Percentiles rank a stretch among this genome's conserved stretches.
phyloP scores from a whole-genome alignment of 2,113 vertebrate genomes.

The Phaethon lepturus region DNA sequence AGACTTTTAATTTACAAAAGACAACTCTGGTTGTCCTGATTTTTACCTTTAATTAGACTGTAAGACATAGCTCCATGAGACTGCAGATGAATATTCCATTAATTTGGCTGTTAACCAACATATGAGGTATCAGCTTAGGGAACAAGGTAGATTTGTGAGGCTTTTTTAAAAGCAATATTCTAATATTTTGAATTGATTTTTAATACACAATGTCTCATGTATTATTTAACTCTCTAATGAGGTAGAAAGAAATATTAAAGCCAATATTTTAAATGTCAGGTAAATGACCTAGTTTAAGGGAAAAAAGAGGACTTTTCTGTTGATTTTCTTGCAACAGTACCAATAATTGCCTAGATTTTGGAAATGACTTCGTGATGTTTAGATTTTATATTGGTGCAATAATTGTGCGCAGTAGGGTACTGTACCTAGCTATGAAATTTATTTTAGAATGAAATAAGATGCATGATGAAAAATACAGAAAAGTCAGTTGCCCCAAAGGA shows the following conservation, averaged over 20 bases:
- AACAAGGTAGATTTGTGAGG: conserved; percentile 54
- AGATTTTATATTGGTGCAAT: conserved; percentile 68
- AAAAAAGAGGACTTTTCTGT: not conserved
- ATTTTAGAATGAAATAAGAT: conserved; percentile 49
- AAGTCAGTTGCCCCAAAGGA: not conserved
- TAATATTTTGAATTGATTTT: conserved; percentile 60
- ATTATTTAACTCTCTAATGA: conserved; percentile 72
- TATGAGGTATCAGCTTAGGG: conserved; percentile 31
- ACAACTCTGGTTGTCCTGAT: conserved; percentile 74
- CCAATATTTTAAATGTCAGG: conserved; percentile 64
- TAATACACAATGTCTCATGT: conserved; percentile 50
- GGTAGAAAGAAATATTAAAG: conserved; percentile 65
- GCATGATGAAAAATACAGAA: conserved; percentile 46
- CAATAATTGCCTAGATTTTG: conserved; percentile 29
- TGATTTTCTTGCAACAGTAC: conserved; percentile 7
- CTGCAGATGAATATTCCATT: conserved; percentile 65
- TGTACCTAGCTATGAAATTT: conserved; percentile 40
- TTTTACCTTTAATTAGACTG: conserved; percentile 81
- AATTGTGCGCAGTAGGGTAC: conserved; percentile 51
- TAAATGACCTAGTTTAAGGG: not conserved
- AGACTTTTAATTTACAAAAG: conserved; percentile 77
- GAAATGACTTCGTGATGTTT: conserved; percentile 24
- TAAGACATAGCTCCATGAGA: conserved; percentile 65
- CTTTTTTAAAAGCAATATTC: conserved; percentile 32
- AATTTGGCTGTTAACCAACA: conserved; percentile 74